Evolutionary conservation across 2,113 vertebrate genomes (phyloP).

Genomic region (Anoplopoma fimbria): DNA sequence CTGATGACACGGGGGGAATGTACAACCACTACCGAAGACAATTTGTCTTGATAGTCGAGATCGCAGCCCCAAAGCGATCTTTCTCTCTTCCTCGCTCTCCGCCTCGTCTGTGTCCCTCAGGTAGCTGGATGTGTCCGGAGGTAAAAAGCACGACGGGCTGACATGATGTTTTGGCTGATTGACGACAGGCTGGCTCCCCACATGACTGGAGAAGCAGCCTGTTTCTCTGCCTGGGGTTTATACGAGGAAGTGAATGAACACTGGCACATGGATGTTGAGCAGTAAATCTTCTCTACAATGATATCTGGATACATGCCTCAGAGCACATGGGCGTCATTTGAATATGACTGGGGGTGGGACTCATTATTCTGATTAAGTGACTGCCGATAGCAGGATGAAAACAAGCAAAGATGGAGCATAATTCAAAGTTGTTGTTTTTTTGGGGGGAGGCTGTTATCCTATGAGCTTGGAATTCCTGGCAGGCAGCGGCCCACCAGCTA

Average conservation of each 20-base stretch:
- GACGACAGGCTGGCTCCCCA: constrained; percentile 47
- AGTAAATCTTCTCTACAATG: constrained; percentile 48
- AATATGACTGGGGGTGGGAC: background rate
- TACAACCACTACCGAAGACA: constrained; percentile 54
- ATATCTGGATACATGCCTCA: constrained; percentile 29
- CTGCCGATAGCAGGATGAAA: background rate
- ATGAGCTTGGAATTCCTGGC: constrained; percentile 40
- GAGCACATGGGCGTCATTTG: constrained; percentile 17
- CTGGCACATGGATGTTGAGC: constrained; percentile 31
- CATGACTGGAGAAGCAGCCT: constrained; percentile 17
- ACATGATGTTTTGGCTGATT: constrained; percentile 58
- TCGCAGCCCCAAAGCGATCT: constrained; percentile 27
- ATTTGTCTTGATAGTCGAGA: constrained; percentile 65
- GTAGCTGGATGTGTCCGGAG: constrained; percentile 42
- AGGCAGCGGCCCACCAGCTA: constrained; percentile 23
- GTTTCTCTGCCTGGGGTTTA: constrained; percentile 46
- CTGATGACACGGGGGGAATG: constrained; percentile 63
- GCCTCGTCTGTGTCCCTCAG: constrained; percentile 45
- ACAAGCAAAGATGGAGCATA: background rate
- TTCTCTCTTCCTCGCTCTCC: constrained; percentile 3
- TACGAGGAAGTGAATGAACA: constrained; percentile 20
- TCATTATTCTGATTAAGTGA: constrained; percentile 28
- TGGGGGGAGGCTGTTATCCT: background rate
- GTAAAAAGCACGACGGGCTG: constrained; percentile 43
- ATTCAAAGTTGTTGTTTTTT: background rate